phyloP scores from a whole-genome alignment of 2,113 vertebrate species.

The Pangasianodon gigas region DNA sequence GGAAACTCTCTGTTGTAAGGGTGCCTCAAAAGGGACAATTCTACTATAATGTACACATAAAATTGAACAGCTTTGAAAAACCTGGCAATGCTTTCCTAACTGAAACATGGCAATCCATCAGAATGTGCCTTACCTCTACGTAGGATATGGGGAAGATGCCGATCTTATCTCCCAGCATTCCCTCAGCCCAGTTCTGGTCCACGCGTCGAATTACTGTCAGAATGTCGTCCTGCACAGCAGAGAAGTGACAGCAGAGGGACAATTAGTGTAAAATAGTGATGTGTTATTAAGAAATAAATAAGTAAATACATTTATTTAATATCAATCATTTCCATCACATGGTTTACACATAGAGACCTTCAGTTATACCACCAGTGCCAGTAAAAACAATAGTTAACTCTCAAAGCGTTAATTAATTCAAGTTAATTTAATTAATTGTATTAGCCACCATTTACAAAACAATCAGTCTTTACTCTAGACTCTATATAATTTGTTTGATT shows the following conservation, averaged over 20 bases:
- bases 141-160: conserved; percentile 99
- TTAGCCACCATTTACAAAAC: neutral
- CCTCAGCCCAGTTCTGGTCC: conserved; percentile 99
- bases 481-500: too few species aligned
- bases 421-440: neutral
- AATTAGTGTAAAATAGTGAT: neutral
- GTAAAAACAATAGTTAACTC: neutral
- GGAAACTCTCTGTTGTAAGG: neutral
- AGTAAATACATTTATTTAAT: neutral
- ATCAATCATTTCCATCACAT: neutral
- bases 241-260: conserved; percentile 15
- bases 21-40: neutral
- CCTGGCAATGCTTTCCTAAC: neutral
- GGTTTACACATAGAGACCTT: neutral
- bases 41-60: neutral
- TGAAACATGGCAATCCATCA: neutral
- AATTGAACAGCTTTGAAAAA: too few species aligned
- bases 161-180: conserved; percentile 98
- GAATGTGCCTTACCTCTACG: conserved; percentile 84
- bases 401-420: neutral
- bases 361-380: neutral
- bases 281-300: neutral
- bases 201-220: conserved; percentile 97
- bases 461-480: too few species aligned
- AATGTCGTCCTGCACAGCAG: conserved; percentile 83